Conservation (phyloP, 2,113 vertebrate species). For the Grammomys dolichurus region DNA sequence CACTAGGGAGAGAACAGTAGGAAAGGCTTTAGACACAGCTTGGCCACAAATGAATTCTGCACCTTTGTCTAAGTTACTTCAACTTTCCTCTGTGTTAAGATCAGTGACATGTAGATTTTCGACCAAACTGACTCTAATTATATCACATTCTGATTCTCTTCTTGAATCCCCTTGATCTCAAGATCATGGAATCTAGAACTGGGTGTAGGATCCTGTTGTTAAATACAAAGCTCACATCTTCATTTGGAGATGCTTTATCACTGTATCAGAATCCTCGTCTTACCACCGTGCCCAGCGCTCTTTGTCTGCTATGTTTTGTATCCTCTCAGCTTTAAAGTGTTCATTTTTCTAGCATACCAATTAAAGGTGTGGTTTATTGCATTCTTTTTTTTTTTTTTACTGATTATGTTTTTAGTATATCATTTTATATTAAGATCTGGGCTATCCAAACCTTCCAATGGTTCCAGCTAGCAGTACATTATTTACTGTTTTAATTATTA, state of each 20-base stretch:
- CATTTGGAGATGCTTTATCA: background rate
- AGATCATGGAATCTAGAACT: background rate
- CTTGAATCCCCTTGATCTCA: background rate
- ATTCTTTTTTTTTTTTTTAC: conserved; percentile 25
- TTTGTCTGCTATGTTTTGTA: too few species aligned
- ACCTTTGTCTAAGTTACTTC: background rate
- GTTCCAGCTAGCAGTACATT: background rate
- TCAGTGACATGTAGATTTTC: background rate
- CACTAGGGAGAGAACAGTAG: background rate
- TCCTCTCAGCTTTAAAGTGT: background rate
- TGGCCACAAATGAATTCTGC: background rate
- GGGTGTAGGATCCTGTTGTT: background rate
- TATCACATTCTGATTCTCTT: background rate
- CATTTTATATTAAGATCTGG: conserved; percentile 40
- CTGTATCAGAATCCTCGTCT: background rate
- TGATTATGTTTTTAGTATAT: conserved; percentile 24
- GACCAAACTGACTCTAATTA: background rate
- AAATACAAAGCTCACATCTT: background rate
- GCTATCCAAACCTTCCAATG: background rate
- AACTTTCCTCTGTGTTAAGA: background rate
- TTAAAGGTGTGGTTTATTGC: background rate
- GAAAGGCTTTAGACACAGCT: background rate
- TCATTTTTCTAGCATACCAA: background rate
- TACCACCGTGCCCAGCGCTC: background rate
- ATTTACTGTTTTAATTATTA: conserved; percentile 66